Percentiles rank a stretch among this genome's conserved stretches.
Evolutionary conservation across 2,797 vertebrate species (phyloP).

Genomic region (Sparidentex hasta): DNA sequence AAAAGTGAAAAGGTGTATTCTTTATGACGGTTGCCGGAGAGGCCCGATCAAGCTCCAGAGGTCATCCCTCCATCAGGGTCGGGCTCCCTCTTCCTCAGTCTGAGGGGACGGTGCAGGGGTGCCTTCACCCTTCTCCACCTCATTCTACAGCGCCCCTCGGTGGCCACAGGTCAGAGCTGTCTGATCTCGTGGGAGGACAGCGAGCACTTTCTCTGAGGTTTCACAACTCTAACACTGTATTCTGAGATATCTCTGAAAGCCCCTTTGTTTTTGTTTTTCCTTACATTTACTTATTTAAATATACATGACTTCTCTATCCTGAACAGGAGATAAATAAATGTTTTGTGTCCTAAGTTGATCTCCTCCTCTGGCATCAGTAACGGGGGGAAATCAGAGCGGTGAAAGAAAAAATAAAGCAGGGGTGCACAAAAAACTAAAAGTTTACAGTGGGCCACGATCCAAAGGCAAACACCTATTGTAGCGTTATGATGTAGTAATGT

Average conservation of each 20-base stretch:
- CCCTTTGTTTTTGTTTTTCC: too few species aligned
- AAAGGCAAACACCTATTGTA: too few species aligned
- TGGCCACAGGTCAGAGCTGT: conserved; percentile 46
- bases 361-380: too few species aligned
- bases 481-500: too few species aligned
- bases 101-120: not conserved
- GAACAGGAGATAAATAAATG: too few species aligned
- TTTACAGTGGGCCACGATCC: too few species aligned
- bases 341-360: too few species aligned
- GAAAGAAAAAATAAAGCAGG: too few species aligned
- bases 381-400: too few species aligned
- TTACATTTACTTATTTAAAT: too few species aligned
- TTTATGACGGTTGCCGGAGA: not conserved
- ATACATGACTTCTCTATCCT: too few species aligned
- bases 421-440: too few species aligned
- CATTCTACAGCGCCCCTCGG: conserved; percentile 62
- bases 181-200: not conserved
- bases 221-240: not conserved
- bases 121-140: conserved; percentile 4
- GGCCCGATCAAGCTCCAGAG: not conserved
- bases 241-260: not conserved
- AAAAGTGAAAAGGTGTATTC: not conserved
- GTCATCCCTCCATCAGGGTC: conserved; percentile 14
- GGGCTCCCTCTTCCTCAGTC: not conserved
- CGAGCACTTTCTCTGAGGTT: conserved; percentile 5